Evolutionary conservation across 1,140 invertebrate species (phyloP), one percentile per base, ranked within the genome.

Genomic region (Neodiprion virginianus): DNA sequence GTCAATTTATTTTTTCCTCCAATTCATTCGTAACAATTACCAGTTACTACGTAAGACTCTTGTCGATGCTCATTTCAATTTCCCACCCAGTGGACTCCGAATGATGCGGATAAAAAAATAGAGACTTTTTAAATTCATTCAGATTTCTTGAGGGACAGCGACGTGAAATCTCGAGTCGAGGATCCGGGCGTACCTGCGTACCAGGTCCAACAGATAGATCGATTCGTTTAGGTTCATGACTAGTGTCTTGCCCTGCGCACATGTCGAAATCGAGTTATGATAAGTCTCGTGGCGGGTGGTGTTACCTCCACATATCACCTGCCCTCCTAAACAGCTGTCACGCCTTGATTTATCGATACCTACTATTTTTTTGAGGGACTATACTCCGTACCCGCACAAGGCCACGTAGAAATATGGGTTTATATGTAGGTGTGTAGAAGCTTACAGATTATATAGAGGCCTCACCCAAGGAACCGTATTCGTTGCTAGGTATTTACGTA

Each of bases 241-340:
- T 69, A 21, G 67, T 69, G 67, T 69, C 67, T 69, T 69, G 8
- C 53, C 11, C 53, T 5, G 67, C 21, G 67, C 67, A 69, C 67
- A 69, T 69, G 67, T 69, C 67, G 67, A 21, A 21, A 47, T 69
- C 40, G 21, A 69, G 40, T 69, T 21, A 69, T 69, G 67, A 69
- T 69, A 69, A 69, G n/a, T 71, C 48, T 71, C 70, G 70, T 40
- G 48, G 70, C 70, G 48, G 70, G 70, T 40, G 70, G 70, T 61
- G 53, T 61, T 69, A 74, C 67, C 73, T 74, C 67, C 69, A 69
- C 53, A 67, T 69, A 75, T 75, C 74, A 75, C 74, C 74, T 75
- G 74, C 74, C 70, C 61, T 48, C 53, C 71, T 71, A 71, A 68
- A 67, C 74, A 75, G 74, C 74, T 75, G 74, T 75, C 74, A 71